Evolutionary conservation across 2,113 vertebrate genomes (phyloP).

Genomic region (Prochilodus magdalenae): DNA sequence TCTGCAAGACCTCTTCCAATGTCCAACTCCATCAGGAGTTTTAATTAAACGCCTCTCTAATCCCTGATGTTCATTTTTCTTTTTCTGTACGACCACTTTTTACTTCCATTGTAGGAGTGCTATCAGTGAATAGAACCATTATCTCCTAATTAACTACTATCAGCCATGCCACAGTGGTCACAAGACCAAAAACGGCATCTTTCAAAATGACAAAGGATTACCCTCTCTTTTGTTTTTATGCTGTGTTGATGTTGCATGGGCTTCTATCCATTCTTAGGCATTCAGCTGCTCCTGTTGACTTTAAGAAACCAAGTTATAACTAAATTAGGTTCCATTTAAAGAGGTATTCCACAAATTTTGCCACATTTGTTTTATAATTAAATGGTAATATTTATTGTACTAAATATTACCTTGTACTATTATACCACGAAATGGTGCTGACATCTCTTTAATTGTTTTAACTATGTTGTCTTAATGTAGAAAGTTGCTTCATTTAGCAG

Average conservation of each 20-base stretch:
- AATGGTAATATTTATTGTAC: too few relatives aligned
- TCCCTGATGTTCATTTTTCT: constrained; percentile 59
- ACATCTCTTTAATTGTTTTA: too few relatives aligned
- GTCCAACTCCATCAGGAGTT: constrained; percentile 62
- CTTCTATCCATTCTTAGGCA: constrained; percentile 38
- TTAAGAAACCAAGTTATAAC: background rate
- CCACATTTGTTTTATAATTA: too few relatives aligned
- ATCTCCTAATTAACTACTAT: constrained; percentile 75
- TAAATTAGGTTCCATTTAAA: background rate
- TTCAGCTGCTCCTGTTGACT: background rate
- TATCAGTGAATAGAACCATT: constrained; percentile 63
- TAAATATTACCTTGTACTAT: too few relatives aligned
- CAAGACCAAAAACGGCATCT: constrained; percentile 59
- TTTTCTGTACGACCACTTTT: constrained; percentile 45
- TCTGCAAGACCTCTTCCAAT: constrained; percentile 31
- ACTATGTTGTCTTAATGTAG: too few relatives aligned
- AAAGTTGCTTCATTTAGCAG: too few relatives aligned
- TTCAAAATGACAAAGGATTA: constrained; percentile 55
- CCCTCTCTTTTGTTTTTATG: constrained; percentile 46
- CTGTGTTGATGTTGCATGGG: constrained; percentile 39
- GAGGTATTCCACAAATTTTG: too few relatives aligned
- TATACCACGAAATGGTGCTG: too few relatives aligned
- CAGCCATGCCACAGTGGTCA: constrained; percentile 50
- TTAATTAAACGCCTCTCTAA: constrained; percentile 63
- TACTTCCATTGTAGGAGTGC: constrained; percentile 59